Conservation (phyloP, 2,888 invertebrate species). For the Tuberolachnus salignus region DNA sequence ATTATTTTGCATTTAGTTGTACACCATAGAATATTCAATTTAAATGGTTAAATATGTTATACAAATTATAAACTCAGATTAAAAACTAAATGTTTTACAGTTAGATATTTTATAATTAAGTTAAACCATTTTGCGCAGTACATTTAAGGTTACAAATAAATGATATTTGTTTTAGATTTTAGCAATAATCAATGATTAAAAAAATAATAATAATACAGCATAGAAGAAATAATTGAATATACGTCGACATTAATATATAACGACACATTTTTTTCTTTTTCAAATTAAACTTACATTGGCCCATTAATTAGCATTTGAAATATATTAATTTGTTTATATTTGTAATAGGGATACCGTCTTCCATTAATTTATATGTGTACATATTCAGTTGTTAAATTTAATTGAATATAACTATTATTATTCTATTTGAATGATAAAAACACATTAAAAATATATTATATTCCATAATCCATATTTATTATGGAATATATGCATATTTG, state of each 20-base stretch:
- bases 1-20: neutral
- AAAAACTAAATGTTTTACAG: neutral
- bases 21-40: neutral
- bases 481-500: neutral
- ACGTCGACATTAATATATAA: neutral
- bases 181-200: neutral
- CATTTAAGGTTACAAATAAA: neutral
- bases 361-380: constrained; percentile 50
- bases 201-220: no score
- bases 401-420: constrained; percentile 23
- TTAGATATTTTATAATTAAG: neutral
- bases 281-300: constrained; percentile 3
- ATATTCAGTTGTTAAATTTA: constrained; percentile 25
- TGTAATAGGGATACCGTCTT: constrained; percentile 37
- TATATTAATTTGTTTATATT: neutral
- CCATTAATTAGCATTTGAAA: constrained; percentile 8
- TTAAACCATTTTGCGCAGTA: neutral
- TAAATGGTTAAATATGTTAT: constrained; percentile 6
- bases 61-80: neutral
- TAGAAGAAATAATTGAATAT: no score
- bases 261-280: neutral
- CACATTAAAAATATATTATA: neutral
- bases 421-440: constrained; percentile 4
- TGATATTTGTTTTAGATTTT: neutral
- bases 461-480: neutral